Evolutionary conservation across 2,888 invertebrate species (phyloP).

Genomic region (Amphipyra tragopoginis): DNA sequence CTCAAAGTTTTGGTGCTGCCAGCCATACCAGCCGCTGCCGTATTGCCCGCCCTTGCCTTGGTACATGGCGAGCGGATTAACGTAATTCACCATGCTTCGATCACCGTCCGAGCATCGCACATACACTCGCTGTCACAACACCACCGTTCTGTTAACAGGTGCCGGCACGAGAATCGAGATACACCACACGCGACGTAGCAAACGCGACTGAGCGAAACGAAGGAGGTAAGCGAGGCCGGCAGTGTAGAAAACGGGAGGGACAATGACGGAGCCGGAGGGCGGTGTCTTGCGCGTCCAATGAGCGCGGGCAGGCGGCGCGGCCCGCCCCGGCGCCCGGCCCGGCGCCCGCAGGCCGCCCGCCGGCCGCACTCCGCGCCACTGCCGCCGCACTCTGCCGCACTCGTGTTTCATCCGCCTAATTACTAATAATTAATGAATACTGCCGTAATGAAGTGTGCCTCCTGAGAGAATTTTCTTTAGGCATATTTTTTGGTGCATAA

Average conservation of each 20-base stretch:
- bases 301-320: conserved; percentile 39
- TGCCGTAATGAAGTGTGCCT: conserved; percentile 73
- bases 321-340: conserved; percentile 62
- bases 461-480: conserved; percentile 40
- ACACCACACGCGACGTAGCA: conserved; percentile 75
- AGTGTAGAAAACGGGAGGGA: conserved; percentile 65
- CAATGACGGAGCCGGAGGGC: conserved; percentile 63
- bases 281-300: conserved; percentile 74
- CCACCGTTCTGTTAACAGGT: conserved; percentile 66
- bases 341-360: conserved; percentile 62
- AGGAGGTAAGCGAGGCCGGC: conserved; percentile 58
- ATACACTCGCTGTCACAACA: conserved; percentile 86
- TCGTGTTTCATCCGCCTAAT: conserved; percentile 86
- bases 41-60: conserved; percentile 91
- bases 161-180: conserved; percentile 64
- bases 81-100: conserved; percentile 93
- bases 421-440: conserved; percentile 85
- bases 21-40: conserved; percentile 87
- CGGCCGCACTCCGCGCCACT: conserved; percentile 53
- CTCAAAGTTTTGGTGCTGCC: conserved; percentile 88
- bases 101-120: conserved; percentile 88
- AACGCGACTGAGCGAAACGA: conserved; percentile 76
- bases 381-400: conserved; percentile 71
- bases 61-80: conserved; percentile 92
- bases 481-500: not conserved